phyloP scores from a whole-genome alignment of 2,113 vertebrate species.

The Bombycilla garrulus region DNA sequence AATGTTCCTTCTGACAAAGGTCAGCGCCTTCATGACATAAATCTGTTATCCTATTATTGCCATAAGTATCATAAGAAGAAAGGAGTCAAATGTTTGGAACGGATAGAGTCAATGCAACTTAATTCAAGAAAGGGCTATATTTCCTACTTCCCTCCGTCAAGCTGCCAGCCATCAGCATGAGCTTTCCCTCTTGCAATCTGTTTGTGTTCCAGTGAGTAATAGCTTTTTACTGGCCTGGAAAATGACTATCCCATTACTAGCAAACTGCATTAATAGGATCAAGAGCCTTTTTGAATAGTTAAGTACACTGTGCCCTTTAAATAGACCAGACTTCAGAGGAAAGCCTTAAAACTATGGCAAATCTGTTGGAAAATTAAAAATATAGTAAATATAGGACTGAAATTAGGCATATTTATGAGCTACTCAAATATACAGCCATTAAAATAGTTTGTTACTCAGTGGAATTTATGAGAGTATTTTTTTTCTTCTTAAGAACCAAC shows the following conservation, averaged over 20 bases:
- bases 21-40: constrained; percentile 66
- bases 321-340: background rate
- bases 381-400: background rate
- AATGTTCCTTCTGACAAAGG: constrained; percentile 68
- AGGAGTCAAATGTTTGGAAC: constrained; percentile 44
- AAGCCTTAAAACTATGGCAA: background rate
- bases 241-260: constrained; percentile 37
- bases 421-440: background rate
- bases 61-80: constrained; percentile 57
- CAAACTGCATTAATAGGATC: constrained; percentile 20
- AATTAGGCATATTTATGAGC: constrained; percentile 15
- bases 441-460: constrained; percentile 1
- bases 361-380: constrained; percentile 41
- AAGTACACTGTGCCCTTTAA: constrained; percentile 2
- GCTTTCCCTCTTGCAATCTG: background rate
- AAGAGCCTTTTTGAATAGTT: constrained; percentile 47
- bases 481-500: background rate
- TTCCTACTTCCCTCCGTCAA: constrained; percentile 21
- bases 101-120: background rate
- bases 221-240: constrained; percentile 51
- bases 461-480: background rate
- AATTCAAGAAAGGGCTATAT: background rate
- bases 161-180: background rate
- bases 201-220: constrained; percentile 46
- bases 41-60: constrained; percentile 68